Percentiles rank a stretch among this genome's conserved stretches.
phyloP scores from a whole-genome alignment of 2,888 invertebrate genomes.

The Elegia similella region DNA sequence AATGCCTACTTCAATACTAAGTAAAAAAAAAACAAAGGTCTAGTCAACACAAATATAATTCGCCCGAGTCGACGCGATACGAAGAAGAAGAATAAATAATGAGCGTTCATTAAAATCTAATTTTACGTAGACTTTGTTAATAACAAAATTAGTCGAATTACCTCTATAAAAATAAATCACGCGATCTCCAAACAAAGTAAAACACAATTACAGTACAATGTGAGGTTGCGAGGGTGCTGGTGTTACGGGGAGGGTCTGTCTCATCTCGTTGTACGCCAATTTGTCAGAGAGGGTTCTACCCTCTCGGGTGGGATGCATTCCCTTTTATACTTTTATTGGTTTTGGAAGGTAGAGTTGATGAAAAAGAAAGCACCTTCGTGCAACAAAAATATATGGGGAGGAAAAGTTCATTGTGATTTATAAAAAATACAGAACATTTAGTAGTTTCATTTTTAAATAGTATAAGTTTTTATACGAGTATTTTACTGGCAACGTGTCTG shows the following conservation, averaged over 20 bases:
- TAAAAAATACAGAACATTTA: no score
- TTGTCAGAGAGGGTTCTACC: conserved; percentile 50
- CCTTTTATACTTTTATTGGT: not conserved
- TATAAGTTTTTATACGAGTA: no score
- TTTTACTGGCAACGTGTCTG: no score
- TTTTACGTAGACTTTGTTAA: not conserved
- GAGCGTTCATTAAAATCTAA: not conserved
- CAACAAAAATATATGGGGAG: not conserved
- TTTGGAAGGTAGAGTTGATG: not conserved
- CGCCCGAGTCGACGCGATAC: no score
- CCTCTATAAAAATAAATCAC: conserved; percentile 5
- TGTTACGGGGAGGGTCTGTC: conserved; percentile 17
- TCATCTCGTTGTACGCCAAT: conserved; percentile 54
- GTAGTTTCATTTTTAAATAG: no score
- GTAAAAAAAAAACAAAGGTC: no score
- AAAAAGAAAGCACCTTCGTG: not conserved
- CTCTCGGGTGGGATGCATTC: not conserved
- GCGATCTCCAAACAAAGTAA: conserved; percentile 17
- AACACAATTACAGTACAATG: conserved; percentile 20
- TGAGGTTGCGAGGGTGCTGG: not conserved
- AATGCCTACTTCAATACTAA: no score
- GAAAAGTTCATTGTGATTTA: no score
- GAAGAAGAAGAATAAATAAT: not conserved
- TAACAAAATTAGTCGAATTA: not conserved
- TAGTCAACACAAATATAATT: no score